Conservation (phyloP, 1,140 invertebrate species). For the Hypothenemus hampei region DNA sequence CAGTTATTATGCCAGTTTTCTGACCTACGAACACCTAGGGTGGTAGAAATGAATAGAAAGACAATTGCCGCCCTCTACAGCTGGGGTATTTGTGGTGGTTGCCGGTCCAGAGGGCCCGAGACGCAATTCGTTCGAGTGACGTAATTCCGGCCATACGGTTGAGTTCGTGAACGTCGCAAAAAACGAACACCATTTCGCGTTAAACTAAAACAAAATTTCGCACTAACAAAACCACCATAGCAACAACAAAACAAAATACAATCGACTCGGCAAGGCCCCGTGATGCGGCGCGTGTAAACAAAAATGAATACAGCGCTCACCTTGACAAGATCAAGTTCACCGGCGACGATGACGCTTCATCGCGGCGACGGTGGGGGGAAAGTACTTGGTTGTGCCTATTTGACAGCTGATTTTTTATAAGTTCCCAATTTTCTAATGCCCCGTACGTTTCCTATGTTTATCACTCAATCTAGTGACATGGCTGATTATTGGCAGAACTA, state of each 20-base stretch:
- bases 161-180: too few species aligned
- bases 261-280: constrained; percentile 6
- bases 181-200: background rate
- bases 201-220: background rate
- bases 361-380: background rate
- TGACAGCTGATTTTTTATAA: constrained; percentile 22
- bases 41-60: too few species aligned
- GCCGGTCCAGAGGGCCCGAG: too few species aligned
- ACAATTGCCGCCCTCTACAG: too few species aligned
- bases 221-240: background rate
- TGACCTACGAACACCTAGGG: too few species aligned
- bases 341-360: background rate
- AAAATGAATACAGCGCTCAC: constrained; percentile 20
- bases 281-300: constrained; percentile 21
- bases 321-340: constrained; percentile 26
- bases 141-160: background rate
- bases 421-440: too few species aligned
- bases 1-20: too few species aligned
- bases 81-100: too few species aligned
- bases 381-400: too few species aligned
- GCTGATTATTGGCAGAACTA: background rate
- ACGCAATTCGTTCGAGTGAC: background rate
- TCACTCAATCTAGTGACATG: background rate
- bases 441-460: background rate
- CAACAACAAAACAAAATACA: constrained; percentile 4